These are phyloP conservation scores for Biston betularia DNA, from an alignment of 2,888 invertebrate species.

Conservation along the genomic window DNA sequence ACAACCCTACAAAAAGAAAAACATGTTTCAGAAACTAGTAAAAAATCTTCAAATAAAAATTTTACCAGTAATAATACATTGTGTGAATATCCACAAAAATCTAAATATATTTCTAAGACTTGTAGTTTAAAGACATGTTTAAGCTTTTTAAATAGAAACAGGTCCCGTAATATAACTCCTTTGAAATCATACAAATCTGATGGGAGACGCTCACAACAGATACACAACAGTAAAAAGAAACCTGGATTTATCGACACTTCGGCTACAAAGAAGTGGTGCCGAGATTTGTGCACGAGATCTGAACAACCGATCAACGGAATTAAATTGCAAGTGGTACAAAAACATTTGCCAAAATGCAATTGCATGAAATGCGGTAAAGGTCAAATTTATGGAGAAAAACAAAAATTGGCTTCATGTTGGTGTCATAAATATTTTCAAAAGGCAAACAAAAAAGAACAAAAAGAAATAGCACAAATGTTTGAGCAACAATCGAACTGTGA, in stretches of 20 bases:
- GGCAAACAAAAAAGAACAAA: neutral
- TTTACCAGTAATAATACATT: neutral
- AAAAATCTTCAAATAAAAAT: too few species aligned
- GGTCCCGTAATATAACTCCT: neutral
- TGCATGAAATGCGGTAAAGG: neutral
- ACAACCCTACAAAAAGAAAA: neutral
- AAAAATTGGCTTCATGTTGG: neutral
- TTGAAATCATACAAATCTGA: neutral
- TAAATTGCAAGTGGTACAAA: conserved; percentile 11
- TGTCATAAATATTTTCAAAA: conserved; percentile 17
- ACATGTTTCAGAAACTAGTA: neutral
- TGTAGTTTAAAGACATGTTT: neutral
- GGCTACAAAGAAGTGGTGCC: conserved; percentile 20
- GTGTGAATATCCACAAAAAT: neutral
- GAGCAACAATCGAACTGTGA: neutral
- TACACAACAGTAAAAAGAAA: conserved; percentile 18
- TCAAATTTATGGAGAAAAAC: neutral
- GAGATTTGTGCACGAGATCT: conserved; percentile 12
- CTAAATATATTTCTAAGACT: neutral
- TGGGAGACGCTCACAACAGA: neutral
- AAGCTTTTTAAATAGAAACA: conserved; percentile 1
- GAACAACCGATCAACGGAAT: conserved; percentile 7
- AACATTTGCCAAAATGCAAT: conserved; percentile 8
- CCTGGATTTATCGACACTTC: conserved; percentile 21
- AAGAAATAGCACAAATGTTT: neutral